phyloP scores from a whole-genome alignment of 92 coral and sea anemone genomes.

The Micromussa lordhowensis region DNA sequence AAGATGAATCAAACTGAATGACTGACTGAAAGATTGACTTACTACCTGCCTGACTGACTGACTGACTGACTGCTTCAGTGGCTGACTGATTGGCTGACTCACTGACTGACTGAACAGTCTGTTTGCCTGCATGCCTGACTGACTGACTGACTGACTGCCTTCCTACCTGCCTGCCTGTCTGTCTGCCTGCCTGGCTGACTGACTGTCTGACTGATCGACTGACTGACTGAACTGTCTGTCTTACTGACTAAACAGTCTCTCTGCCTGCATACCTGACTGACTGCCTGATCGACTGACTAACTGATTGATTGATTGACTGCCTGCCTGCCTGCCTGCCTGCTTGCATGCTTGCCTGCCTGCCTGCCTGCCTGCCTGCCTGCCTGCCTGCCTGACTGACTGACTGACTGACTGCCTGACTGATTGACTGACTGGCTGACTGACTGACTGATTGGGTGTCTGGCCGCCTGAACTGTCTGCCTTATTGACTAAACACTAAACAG shows the following conservation, averaged over 20 bases:
- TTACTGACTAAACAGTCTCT: neutral
- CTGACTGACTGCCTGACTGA: too few relatives aligned
- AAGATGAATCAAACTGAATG: too few relatives aligned
- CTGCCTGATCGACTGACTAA: neutral
- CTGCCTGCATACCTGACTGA: too few relatives aligned
- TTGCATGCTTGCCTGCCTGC: neutral
- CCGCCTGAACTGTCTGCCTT: neutral
- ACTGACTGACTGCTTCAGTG: neutral
- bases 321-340: neutral
- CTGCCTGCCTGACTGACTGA: neutral
- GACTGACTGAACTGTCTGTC: neutral
- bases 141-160: neutral
- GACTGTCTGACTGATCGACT: neutral
- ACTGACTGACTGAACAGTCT: constrained; percentile 12
- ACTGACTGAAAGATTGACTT: neutral
- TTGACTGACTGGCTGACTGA: neutral
- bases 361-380: neutral
- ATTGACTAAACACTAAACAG: too few relatives aligned
- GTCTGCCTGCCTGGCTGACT: neutral
- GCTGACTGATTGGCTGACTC: neutral
- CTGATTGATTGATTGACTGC: constrained; percentile 4
- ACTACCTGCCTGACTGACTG: neutral
- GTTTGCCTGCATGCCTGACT: neutral
- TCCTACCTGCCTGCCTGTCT: neutral
- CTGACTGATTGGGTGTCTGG: too few relatives aligned